A percentile compares a stretch with the other conserved stretches of the same genome.
Conservation (phyloP, 2,888 invertebrate species). For the Leucania comma region DNA sequence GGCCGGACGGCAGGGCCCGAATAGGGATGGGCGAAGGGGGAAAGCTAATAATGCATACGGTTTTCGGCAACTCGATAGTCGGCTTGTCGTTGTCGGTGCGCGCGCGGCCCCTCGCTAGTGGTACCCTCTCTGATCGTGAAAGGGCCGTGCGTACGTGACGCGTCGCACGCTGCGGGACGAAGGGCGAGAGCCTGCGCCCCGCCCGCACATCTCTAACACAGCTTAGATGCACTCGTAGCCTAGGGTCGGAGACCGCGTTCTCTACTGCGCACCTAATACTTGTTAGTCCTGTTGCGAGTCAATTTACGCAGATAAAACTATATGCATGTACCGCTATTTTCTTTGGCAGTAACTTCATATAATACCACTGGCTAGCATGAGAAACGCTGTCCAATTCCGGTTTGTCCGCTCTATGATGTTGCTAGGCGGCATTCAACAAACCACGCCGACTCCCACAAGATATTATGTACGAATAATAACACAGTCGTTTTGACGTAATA, state of each 20-base stretch:
- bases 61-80: conserved; percentile 84
- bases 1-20: conserved; percentile 71
- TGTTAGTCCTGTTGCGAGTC: conserved; percentile 68
- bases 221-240: conserved; percentile 79
- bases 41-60: conserved; percentile 85
- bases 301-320: conserved; percentile 76
- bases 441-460: conserved; percentile 70
- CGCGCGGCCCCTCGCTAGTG: conserved; percentile 81
- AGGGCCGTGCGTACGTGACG: conserved; percentile 87
- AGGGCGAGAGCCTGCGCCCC: conserved; percentile 74
- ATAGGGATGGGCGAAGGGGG: conserved; percentile 73
- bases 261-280: conserved; percentile 70
- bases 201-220: conserved; percentile 79
- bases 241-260: conserved; percentile 80
- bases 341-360: conserved; percentile 69
- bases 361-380: conserved; percentile 71
- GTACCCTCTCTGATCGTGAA: conserved; percentile 77
- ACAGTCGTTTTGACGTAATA: conserved; percentile 76
- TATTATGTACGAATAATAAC: conserved; percentile 69
- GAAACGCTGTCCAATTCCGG: conserved; percentile 81
- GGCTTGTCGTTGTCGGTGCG: conserved; percentile 75
- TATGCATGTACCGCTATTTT: conserved; percentile 73
- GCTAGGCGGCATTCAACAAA: conserved; percentile 75
- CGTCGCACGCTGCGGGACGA: conserved; percentile 73
- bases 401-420: conserved; percentile 83